Percentiles rank a stretch among this genome's conserved stretches.
Evolutionary conservation across 2,888 invertebrate genomes (phyloP).

Genomic region (Perizoma flavofasciatum): DNA sequence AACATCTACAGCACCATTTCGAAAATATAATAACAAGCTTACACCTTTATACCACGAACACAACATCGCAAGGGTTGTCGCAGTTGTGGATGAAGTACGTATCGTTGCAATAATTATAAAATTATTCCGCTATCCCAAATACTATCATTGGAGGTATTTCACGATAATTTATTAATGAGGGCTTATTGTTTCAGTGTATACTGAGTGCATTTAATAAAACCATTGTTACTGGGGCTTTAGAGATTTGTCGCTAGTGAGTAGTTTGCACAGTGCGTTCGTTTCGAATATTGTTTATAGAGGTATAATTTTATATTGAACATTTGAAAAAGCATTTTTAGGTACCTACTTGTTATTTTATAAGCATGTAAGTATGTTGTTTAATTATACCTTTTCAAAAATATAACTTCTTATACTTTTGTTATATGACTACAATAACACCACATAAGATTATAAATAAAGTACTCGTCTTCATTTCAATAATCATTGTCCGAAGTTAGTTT

Average conservation of each 20-base stretch:
- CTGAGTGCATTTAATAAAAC: slow-evolving; percentile 13
- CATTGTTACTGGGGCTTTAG: slow-evolving; percentile 23
- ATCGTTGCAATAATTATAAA: background rate
- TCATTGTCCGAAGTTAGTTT: too few relatives aligned
- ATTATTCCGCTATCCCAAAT: slow-evolving; percentile 9
- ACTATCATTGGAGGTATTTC: slow-evolving; percentile 12
- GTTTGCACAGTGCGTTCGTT: slow-evolving; percentile 18
- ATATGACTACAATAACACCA: background rate
- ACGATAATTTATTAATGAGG: slow-evolving; percentile 28
- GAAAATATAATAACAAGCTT: too few relatives aligned
- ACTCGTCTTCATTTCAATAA: too few relatives aligned
- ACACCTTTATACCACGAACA: too few relatives aligned
- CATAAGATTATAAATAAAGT: too few relatives aligned
- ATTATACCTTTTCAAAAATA: background rate
- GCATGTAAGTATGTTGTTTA: background rate
- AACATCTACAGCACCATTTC: too few relatives aligned
- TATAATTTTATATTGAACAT: background rate
- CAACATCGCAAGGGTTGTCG: too few relatives aligned
- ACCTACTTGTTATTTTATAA: too few relatives aligned
- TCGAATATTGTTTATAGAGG: background rate
- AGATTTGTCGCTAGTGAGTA: slow-evolving; percentile 16
- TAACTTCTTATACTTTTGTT: background rate
- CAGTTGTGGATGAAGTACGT: too few relatives aligned
- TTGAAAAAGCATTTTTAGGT: too few relatives aligned
- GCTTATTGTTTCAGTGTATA: slow-evolving; percentile 23